Evolutionary conservation across 1,140 invertebrate genomes (phyloP).

Genomic region (Belonocnema kinseyi): DNA sequence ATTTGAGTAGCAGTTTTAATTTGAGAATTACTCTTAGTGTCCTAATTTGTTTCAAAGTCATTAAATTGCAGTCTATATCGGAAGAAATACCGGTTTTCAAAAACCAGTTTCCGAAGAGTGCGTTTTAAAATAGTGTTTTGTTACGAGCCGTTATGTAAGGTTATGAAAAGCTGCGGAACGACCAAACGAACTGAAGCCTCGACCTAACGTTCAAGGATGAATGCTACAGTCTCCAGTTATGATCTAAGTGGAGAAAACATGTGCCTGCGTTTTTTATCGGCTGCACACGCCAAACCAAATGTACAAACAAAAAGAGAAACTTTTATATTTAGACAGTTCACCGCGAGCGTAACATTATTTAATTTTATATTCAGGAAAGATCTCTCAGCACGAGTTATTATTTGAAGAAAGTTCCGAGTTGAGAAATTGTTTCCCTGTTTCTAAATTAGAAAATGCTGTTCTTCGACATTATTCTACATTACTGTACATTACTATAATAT

Average conservation of each 20-base stretch:
- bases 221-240: conserved; percentile 24
- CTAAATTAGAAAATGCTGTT: background rate
- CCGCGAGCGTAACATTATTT: background rate
- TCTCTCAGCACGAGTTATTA: background rate
- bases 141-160: background rate
- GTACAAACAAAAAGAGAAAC: conserved; percentile 29
- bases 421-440: background rate
- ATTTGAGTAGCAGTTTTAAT: no score
- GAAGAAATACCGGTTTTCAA: no score
- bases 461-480: background rate
- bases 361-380: conserved; percentile 2
- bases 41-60: no score
- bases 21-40: no score
- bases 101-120: background rate
- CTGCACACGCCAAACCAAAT: conserved; percentile 24
- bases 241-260: conserved; percentile 24
- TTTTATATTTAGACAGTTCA: conserved; percentile 18
- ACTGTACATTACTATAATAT: no score
- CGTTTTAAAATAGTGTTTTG: background rate
- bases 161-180: background rate
- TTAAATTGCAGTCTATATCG: no score
- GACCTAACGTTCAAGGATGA: conserved; percentile 29
- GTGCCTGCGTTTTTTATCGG: background rate
- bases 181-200: conserved; percentile 21
- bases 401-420: conserved; percentile 1